Conservation (phyloP, 2,888 invertebrate genomes). For the Ichneumoninae sp. region DNA sequence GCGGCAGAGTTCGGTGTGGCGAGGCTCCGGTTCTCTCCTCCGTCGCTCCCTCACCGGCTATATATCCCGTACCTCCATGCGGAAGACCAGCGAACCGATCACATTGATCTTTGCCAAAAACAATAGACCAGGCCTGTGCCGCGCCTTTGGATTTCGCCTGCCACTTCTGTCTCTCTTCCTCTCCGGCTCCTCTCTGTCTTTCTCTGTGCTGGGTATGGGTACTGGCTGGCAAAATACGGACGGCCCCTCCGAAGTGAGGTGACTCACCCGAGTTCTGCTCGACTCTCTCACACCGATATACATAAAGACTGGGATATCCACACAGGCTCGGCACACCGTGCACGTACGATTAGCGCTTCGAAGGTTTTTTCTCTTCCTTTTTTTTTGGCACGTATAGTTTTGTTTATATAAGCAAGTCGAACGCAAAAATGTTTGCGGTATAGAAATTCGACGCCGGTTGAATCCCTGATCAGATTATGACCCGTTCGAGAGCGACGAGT, state of each 20-base stretch:
- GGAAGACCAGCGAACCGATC: conserved; percentile 80
- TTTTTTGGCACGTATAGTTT: not conserved
- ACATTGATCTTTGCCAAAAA: conserved; percentile 82
- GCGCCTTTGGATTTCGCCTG: conserved; percentile 76
- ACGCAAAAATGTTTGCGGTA: conserved; percentile 15
- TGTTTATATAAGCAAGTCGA: not conserved
- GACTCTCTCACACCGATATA: not conserved
- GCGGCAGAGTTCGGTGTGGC: conserved; percentile 59
- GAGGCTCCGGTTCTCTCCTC: conserved; percentile 47
- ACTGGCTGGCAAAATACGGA: conserved; percentile 77
- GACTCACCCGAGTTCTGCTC: conserved; percentile 71
- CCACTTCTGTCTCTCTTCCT: conserved; percentile 30
- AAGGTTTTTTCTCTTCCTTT: not conserved
- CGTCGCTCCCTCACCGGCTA: conserved; percentile 30
- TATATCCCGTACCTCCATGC: conserved; percentile 70
- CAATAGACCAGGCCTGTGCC: conserved; percentile 73
- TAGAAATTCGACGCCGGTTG: conserved; percentile 27
- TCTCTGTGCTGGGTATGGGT: not conserved
- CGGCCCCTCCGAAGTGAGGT: conserved; percentile 69
- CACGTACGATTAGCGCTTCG: not conserved
- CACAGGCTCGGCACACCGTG: conserved; percentile 1
- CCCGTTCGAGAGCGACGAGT: not conserved
- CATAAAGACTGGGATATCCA: conserved; percentile 19
- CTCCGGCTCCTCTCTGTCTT: not conserved
- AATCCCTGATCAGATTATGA: conserved; percentile 39